phyloP scores from a whole-genome alignment of 2,888 invertebrate genomes.

The Ceraclea dissimilis region DNA sequence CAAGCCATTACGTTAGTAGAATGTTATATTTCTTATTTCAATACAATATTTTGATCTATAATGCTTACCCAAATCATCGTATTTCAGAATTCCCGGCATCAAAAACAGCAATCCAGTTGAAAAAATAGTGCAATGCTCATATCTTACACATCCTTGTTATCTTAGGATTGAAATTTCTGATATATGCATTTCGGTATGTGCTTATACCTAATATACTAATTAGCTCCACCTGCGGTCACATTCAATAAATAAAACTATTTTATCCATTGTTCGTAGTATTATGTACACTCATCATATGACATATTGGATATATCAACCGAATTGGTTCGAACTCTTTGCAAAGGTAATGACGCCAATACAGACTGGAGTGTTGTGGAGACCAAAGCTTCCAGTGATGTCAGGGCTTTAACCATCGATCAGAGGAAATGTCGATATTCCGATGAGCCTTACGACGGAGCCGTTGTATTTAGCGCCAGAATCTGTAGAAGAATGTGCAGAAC shows the following conservation, averaged over 20 bases:
- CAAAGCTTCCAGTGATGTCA: constrained; percentile 39
- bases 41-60: too few relatives aligned
- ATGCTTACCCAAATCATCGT: too few relatives aligned
- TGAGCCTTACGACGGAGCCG: constrained; percentile 34
- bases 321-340: constrained; percentile 29
- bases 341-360: constrained; percentile 38
- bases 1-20: constrained; percentile 40
- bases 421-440: constrained; percentile 49
- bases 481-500: constrained; percentile 52
- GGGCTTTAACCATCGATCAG: constrained; percentile 39
- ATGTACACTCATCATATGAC: constrained; percentile 53
- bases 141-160: constrained; percentile 22
- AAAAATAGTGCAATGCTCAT: constrained; percentile 15
- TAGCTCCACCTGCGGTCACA: too few relatives aligned
- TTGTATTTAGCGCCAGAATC: constrained; percentile 48
- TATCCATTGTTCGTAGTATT: constrained; percentile 42
- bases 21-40: too few relatives aligned
- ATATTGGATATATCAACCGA: constrained; percentile 41
- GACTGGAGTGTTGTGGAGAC: constrained; percentile 45
- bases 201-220: too few relatives aligned
- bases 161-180: constrained; percentile 15
- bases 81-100: too few relatives aligned
- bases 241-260: not conserved
- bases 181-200: constrained; percentile 13
- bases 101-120: not conserved